Evolutionary conservation across 2,797 vertebrate species (phyloP), one percentile per base, ranked within the genome.

Genomic region (Rachycentron canadum): DNA sequence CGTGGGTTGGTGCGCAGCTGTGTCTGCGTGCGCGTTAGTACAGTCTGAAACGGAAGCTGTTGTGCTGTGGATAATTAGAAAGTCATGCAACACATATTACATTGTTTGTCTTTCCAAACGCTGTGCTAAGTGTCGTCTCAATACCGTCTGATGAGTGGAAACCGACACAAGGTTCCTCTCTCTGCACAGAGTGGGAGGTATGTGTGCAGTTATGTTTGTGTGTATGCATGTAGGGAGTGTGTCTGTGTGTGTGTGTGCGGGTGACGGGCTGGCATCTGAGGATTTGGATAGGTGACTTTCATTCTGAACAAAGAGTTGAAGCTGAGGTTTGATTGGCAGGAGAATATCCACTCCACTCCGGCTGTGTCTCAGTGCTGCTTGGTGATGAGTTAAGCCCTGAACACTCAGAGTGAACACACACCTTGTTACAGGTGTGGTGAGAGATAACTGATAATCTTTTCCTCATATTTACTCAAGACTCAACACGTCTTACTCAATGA

Each of bases 241-340:
- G 25, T 49, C 26, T 62, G 19, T 47, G 32, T 50, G 30, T 53
- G 26, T 10, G 30, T 13, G 45, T 64, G n/a, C 80, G 75, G 55
- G 85, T 58, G 82, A 70, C 19, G 47, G 43, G 73, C 76, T 67
- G 53, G 49, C 63, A 79, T 68, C 19, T 16, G 47, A 73, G 77
- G 67, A 78, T 85, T 81, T 86, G 79, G 65, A 79, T 86, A 88
- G 80, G 84, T 88, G 81, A 91, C 89, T 78, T 86, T 82, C 23
- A 68, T 50, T 76, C 58, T 65, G 79, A 86, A 84, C 57, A 64
- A 79, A 77, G 60, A 55, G 34, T 28, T 19, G 64, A 69, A 69
- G 70, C 66, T 13, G 38, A 80, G 40, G 32, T 72, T 64, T 86
- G 76, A 89, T 78, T 88, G 85, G 55, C 85, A 85, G 76, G 17